phyloP scores from a whole-genome alignment of 2,113 vertebrate genomes.

The Ictalurus furcatus region DNA sequence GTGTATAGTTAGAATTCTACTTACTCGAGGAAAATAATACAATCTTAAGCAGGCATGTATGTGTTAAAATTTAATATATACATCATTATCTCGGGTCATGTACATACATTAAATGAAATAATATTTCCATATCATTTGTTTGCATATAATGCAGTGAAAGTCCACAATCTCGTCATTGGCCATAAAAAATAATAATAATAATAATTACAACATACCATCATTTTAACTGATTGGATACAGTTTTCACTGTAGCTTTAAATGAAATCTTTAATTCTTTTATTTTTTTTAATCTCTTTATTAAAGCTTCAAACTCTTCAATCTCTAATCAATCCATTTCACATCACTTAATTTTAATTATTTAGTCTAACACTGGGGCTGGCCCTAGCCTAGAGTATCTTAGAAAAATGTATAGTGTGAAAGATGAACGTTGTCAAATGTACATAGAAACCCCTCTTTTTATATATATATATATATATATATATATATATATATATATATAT shows the following conservation, averaged over 20 bases:
- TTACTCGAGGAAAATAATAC: not conserved
- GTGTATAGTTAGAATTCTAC: not conserved
- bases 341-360: not conserved
- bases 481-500: no score
- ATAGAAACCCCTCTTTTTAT: not conserved
- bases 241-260: not conserved
- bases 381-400: not conserved
- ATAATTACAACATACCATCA: not conserved
- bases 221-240: not conserved
- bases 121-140: not conserved
- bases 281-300: not conserved
- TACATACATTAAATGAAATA: conserved; percentile 3
- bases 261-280: not conserved
- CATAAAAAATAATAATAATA: not conserved
- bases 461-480: no score
- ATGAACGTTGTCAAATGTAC: not conserved
- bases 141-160: not conserved
- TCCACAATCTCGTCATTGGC: not conserved
- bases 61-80: not conserved
- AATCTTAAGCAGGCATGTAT: not conserved
- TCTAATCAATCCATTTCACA: not conserved
- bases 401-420: not conserved
- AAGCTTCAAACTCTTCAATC: not conserved
- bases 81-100: not conserved
- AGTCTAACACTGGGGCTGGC: not conserved